Evolutionary conservation across 2,797 vertebrate genomes (phyloP).

Genomic region (Acridotheres tristis): DNA sequence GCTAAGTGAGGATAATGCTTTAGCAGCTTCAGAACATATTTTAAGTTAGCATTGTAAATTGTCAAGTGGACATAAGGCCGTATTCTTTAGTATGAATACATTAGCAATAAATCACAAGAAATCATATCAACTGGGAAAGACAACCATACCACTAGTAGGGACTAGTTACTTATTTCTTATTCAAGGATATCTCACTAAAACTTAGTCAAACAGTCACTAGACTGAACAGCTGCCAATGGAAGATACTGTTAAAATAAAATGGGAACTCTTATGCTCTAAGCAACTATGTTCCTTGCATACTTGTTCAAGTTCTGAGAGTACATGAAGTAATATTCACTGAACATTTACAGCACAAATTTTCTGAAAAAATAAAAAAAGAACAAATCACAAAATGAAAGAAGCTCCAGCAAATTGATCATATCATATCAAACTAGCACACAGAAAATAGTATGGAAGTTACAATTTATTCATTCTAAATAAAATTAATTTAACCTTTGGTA

Average conservation of each 20-base stretch:
- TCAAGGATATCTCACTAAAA: not conserved
- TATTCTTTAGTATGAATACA: not conserved
- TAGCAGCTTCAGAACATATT: not conserved
- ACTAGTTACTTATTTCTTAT: not conserved
- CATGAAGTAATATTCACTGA: not conserved
- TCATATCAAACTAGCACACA: not conserved
- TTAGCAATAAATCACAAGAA: not conserved
- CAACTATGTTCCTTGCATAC: not conserved
- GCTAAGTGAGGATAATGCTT: not conserved
- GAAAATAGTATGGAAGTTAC: not conserved
- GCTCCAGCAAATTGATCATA: not conserved
- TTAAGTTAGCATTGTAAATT: not conserved
- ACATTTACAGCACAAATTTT: not conserved
- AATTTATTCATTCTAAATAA: not conserved
- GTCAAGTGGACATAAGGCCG: not conserved
- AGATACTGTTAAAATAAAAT: not conserved
- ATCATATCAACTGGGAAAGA: not conserved
- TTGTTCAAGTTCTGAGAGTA: not conserved
- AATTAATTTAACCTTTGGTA: not conserved
- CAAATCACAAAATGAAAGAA: not conserved
- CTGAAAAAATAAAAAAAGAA: not conserved
- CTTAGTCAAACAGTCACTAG: not conserved
- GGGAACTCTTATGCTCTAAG: not conserved
- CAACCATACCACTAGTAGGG: not conserved
- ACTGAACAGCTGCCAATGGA: not conserved